Evolutionary conservation across 2,888 invertebrate species (phyloP).

Genomic region (Miltochrista miniata): DNA sequence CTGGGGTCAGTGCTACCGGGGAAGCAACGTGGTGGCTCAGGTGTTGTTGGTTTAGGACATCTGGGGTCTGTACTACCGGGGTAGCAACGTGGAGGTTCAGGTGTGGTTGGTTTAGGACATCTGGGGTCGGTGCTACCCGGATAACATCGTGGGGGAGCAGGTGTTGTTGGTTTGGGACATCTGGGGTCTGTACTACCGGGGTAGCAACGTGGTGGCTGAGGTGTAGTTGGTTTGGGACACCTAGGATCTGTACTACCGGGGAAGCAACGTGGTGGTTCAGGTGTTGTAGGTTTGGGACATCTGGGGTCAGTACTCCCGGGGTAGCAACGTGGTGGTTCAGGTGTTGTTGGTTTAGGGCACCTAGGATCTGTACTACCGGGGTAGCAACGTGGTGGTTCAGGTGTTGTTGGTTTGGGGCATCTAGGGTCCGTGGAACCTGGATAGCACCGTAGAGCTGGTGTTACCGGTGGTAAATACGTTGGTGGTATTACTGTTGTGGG

Average conservation of each 20-base stretch:
- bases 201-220: constrained; percentile 13
- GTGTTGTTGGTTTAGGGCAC: constrained; percentile 31
- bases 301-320: constrained; percentile 48
- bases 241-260: constrained; percentile 50
- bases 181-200: background rate
- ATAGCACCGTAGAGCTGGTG: constrained; percentile 32
- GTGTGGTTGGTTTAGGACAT: constrained; percentile 29
- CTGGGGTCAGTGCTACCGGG: constrained; percentile 61
- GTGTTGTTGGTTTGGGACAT: background rate
- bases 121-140: constrained; percentile 42
- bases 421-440: constrained; percentile 49
- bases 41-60: constrained; percentile 5
- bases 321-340: constrained; percentile 41
- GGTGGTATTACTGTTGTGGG: constrained; percentile 43
- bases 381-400: constrained; percentile 19
- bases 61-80: constrained; percentile 34
- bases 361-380: constrained; percentile 29
- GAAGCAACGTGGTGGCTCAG: constrained; percentile 45
- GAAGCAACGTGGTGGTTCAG: constrained; percentile 40
- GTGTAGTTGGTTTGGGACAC: constrained; percentile 39
- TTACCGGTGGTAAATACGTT: constrained; percentile 30
- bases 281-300: constrained; percentile 48
- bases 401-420: constrained; percentile 40
- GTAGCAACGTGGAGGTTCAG: background rate
- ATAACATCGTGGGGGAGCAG: constrained; percentile 21